Evolutionary conservation across 2,797 vertebrate genomes (phyloP).

Genomic region (Enteromius viviparus): DNA sequence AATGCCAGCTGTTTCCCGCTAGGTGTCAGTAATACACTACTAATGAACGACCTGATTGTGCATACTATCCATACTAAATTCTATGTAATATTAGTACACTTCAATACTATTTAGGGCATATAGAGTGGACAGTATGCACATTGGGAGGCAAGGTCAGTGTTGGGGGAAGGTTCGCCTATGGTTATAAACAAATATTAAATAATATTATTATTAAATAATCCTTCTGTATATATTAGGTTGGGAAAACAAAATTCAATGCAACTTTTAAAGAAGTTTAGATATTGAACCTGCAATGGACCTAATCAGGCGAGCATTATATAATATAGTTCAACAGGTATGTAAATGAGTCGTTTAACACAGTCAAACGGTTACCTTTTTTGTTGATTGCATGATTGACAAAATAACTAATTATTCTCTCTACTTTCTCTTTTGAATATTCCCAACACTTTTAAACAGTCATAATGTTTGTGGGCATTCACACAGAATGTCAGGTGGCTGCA

Average conservation of each 20-base stretch:
- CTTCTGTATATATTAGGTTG: neutral
- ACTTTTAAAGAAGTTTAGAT: neutral
- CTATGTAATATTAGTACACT: too few relatives aligned
- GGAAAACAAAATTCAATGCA: neutral
- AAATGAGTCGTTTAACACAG: neutral
- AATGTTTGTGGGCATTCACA: too few relatives aligned
- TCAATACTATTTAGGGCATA: too few relatives aligned
- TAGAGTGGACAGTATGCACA: too few relatives aligned
- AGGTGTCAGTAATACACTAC: slow-evolving; percentile 49
- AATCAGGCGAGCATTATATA: neutral
- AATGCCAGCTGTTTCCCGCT: slow-evolving; percentile 4
- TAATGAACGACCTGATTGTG: neutral
- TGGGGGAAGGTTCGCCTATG: neutral
- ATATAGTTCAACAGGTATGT: neutral
- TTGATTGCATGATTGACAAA: neutral
- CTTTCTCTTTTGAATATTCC: too few relatives aligned
- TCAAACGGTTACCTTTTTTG: neutral
- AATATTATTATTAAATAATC: neutral
- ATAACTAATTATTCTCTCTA: too few relatives aligned
- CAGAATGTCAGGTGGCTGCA: too few relatives aligned
- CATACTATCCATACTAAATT: too few relatives aligned
- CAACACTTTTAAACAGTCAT: too few relatives aligned
- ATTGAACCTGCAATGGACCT: neutral
- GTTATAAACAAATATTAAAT: neutral
- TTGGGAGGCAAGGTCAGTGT: neutral